These are phyloP conservation scores for Hormaphis cornu DNA, from an alignment of 1,140 invertebrate genomes.

Conservation along the genomic window DNA sequence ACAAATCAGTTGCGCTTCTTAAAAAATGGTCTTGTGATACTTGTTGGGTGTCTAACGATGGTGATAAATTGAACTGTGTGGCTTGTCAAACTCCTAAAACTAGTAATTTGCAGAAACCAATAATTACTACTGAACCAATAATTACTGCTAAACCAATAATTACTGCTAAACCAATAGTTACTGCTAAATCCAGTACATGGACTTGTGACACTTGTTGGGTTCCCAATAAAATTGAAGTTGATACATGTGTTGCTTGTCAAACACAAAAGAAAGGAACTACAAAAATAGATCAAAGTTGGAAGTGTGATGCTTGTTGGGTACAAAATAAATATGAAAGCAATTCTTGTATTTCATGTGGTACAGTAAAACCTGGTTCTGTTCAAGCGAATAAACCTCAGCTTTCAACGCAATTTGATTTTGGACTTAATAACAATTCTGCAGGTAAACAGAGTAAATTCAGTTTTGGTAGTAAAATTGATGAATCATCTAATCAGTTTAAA, in stretches of 20 bases:
- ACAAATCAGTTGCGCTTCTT: background rate
- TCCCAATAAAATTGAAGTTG: conserved; percentile 40
- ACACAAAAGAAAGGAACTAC: conserved; percentile 49
- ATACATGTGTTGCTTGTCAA: conserved; percentile 43
- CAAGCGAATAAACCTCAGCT: conserved; percentile 36
- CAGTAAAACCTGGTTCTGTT: conserved; percentile 43
- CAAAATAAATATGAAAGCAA: conserved; percentile 46
- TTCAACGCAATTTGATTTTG: conserved; percentile 40
- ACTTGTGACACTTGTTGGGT: conserved; percentile 46
- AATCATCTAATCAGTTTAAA: background rate
- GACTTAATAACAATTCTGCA: conserved; percentile 34
- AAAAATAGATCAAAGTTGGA: conserved; percentile 48
- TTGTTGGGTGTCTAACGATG: conserved; percentile 42
- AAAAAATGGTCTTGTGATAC: conserved; percentile 14
- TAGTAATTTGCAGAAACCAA: background rate
- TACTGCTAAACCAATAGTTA: background rate
- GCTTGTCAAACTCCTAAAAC: conserved; percentile 24
- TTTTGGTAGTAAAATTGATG: conserved; percentile 5
- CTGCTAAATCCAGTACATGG: conserved; percentile 43
- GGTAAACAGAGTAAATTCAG: background rate
- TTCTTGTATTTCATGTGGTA: conserved; percentile 51
- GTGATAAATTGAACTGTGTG: conserved; percentile 29
- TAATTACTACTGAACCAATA: conserved; percentile 4
- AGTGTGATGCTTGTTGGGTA: conserved; percentile 52
- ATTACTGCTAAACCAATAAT: too few species aligned